phyloP scores from a whole-genome alignment of 92 coral and sea anemone species.

The Porites lobata region DNA sequence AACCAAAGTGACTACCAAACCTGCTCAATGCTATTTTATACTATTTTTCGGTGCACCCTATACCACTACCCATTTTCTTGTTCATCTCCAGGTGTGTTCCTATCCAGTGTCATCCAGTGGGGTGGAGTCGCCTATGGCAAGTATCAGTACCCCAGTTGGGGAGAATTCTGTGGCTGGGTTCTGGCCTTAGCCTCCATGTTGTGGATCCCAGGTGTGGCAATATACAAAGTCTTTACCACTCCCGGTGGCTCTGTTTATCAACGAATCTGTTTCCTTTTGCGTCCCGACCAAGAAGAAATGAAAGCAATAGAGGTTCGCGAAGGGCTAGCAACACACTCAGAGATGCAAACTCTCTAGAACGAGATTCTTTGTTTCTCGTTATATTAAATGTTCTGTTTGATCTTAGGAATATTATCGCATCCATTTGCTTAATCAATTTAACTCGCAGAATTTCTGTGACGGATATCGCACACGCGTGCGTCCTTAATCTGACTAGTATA shows the following conservation, averaged over 20 bases:
- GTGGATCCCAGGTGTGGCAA: slow-evolving; percentile 95
- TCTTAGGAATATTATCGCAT: neutral
- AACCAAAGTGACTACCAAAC: too few relatives aligned
- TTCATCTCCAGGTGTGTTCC: slow-evolving; percentile 79
- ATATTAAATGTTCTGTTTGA: too few relatives aligned
- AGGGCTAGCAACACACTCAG: slow-evolving; percentile 70
- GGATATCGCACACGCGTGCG: too few relatives aligned
- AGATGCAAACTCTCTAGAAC: slow-evolving; percentile 32
- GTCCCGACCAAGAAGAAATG: slow-evolving; percentile 80
- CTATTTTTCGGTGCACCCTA: too few relatives aligned
- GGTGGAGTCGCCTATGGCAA: slow-evolving; percentile 84
- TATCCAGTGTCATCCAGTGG: slow-evolving; percentile 91
- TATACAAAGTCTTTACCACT: slow-evolving; percentile 76
- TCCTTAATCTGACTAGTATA: too few relatives aligned
- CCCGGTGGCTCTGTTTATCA: slow-evolving; percentile 65
- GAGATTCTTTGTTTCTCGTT: neutral
- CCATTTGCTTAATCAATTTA: neutral
- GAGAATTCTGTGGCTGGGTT: slow-evolving; percentile 95
- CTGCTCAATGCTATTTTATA: too few relatives aligned
- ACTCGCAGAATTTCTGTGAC: neutral
- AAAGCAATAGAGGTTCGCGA: slow-evolving; percentile 86
- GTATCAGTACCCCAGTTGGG: slow-evolving; percentile 94
- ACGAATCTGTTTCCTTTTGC: slow-evolving; percentile 60
- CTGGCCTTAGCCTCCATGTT: slow-evolving; percentile 96
- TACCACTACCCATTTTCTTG: neutral